These are phyloP conservation scores for Pachypsylla venusta DNA, from an alignment of 1,140 invertebrate species.

Conservation along the genomic window DNA sequence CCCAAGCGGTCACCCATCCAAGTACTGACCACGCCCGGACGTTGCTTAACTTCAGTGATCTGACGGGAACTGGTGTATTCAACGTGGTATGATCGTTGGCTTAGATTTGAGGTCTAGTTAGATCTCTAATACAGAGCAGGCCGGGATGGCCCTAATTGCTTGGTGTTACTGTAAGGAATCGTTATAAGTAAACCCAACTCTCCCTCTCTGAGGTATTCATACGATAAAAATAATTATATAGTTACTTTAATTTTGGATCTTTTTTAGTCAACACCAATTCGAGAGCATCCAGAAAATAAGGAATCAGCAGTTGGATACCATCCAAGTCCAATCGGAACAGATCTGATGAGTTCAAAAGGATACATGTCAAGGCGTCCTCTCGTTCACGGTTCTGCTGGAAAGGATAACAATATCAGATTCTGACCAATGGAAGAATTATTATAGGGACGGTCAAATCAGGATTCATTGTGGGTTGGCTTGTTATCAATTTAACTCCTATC, in stretches of 20 bases:
- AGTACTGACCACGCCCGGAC: no score
- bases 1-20: no score
- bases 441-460: neutral
- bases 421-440: neutral
- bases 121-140: no score
- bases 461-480: neutral
- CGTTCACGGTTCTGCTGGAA: slow-evolving; percentile 38
- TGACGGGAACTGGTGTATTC: no score
- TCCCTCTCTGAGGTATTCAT: neutral
- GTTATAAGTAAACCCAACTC: no score
- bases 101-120: no score
- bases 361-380: slow-evolving; percentile 56
- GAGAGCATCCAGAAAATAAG: slow-evolving; percentile 72
- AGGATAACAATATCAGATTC: neutral
- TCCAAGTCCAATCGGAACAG: slow-evolving; percentile 80
- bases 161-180: no score
- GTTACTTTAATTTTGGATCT: slow-evolving; percentile 38
- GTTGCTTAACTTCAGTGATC: no score
- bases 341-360: slow-evolving; percentile 64
- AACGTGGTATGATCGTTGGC: no score
- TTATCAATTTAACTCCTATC: no score
- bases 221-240: neutral
- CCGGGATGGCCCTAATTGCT: no score
- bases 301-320: slow-evolving; percentile 80
- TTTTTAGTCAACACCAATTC: slow-evolving; percentile 73